phyloP scores from a whole-genome alignment of 30 jellyfish, hydroid and myxozoan genomes.

The Rhopilema esculentum region DNA sequence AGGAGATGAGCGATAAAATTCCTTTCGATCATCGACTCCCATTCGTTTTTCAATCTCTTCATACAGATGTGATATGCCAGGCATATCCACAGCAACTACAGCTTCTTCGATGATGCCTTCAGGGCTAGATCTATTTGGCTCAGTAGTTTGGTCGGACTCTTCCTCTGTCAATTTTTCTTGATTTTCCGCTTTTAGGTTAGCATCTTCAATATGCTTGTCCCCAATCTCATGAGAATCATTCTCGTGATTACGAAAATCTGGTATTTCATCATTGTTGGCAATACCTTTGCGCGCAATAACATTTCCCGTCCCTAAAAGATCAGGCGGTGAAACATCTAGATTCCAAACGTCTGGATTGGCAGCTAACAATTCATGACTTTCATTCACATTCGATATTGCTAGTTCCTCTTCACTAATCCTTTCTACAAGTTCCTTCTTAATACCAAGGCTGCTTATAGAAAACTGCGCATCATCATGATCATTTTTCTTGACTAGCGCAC shows the following conservation, averaged over 20 bases:
- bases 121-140: not conserved
- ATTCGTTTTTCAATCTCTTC: slow-evolving; percentile 73
- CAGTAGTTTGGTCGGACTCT: not conserved
- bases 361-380: not conserved
- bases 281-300: not conserved
- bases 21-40: slow-evolving; percentile 35
- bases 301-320: not conserved
- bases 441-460: not conserved
- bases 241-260: not conserved
- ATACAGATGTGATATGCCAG: slow-evolving; percentile 48
- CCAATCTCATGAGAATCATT: not conserved
- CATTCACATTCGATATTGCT: not conserved
- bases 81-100: slow-evolving; percentile 22
- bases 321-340: not conserved
- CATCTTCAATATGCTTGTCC: not conserved
- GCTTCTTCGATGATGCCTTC: not conserved
- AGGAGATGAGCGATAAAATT: slow-evolving; percentile 27
- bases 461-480: not conserved
- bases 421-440: not conserved
- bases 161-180: not conserved
- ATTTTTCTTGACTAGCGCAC: not conserved
- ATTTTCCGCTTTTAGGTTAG: not conserved
- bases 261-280: not conserved
- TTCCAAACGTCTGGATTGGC: not conserved
- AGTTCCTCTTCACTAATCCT: not conserved